Base-by-base conservation (phyloP, 2,888 invertebrate species). In the Acrobasis consociella region DNA sequence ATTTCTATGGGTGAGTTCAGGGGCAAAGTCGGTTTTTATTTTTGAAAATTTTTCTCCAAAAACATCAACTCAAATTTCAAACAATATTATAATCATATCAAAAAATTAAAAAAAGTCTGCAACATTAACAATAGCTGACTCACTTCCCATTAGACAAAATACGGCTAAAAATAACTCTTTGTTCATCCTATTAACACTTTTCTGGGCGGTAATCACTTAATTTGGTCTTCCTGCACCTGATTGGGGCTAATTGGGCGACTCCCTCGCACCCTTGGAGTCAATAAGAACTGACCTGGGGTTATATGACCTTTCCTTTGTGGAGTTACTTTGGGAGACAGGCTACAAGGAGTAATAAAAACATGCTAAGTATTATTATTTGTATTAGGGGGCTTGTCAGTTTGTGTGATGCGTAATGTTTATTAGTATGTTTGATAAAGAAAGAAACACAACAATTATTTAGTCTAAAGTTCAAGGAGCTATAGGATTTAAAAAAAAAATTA, bases 241-340 rank as follows among this genome's bases (percentile, higher is more conserved):
- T 67, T 67, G 65, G 65, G 55, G 64, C 65, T 67, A 67, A 67
- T 67, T 67, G 62, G 22, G 58, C 42, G 63, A 59, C 63, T 59
- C 59, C 52, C 42, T 38, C 58, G 58, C 62, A 62, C 65, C 65
- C 67, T 60, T 62, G 60, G 53, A 51, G 62, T 42, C 64, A 63
- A 64, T 67, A 49, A 62, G 42, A 60, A n/a, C 62, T 67, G 67
- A 67, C 67, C 65, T 51, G 63, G 42, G 62, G 62, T 53, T 60
- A 63, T 49, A 56, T 64, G 64, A 64, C 64, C 62, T 49, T 59
- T 42, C 42, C 16, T 51, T 53, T 46, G 15, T 53, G 9, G n/a
- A 22, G 61, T 15, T 42, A 53, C 11, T 59, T 56, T 9, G 38
- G 49, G 37, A 31, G n/a, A 49, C 7, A 31, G n/a, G 7, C 17